A percentile compares a stretch with the other conserved stretches of the same genome.
phyloP scores from a whole-genome alignment of 92 coral and sea anemone species.

The Plumapathes pennacea region DNA sequence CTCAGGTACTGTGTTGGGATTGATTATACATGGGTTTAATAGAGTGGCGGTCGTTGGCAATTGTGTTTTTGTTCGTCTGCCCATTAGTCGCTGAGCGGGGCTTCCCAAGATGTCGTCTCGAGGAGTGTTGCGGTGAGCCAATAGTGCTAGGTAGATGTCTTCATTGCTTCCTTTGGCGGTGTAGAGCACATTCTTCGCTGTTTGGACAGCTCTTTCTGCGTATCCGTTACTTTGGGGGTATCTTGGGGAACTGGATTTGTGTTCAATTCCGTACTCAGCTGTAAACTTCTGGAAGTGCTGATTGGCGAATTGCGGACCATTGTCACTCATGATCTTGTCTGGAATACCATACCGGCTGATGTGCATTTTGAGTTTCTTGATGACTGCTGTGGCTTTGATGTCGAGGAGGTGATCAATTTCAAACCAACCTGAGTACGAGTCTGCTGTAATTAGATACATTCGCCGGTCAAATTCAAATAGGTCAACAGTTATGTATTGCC shows the following conservation, averaged over 20 bases:
- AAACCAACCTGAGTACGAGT: slow-evolving; percentile 7
- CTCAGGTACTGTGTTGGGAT: no score
- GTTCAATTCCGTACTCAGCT: slow-evolving; percentile 9
- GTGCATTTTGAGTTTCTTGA: slow-evolving; percentile 16
- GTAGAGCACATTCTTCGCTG: slow-evolving; percentile 6
- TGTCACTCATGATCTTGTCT: not conserved
- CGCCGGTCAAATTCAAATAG: slow-evolving; percentile 1
- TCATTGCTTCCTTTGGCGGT: not conserved
- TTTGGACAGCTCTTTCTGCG: slow-evolving; percentile 22
- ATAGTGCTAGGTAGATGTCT: slow-evolving; percentile 18
- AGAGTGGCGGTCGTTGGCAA: no score
- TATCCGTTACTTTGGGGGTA: slow-evolving; percentile 30
- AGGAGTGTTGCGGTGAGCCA: slow-evolving; percentile 14
- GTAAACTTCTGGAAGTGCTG: not conserved
- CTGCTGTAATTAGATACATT: slow-evolving; percentile 12
- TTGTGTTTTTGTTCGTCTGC: slow-evolving; percentile 39
- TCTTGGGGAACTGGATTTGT: slow-evolving; percentile 16
- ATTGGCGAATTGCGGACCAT: slow-evolving; percentile 2
- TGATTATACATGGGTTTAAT: no score
- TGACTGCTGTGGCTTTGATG: slow-evolving; percentile 14
- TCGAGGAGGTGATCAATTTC: slow-evolving; percentile 10
- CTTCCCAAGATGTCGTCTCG: slow-evolving; percentile 22
- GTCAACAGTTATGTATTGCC: slow-evolving; percentile 30
- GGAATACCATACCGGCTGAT: slow-evolving; percentile 29
- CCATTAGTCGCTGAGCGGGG: slow-evolving; percentile 35